phyloP scores from a whole-genome alignment of 53 echinoderm and acorn worm species.

The Echinarachnius parma region DNA sequence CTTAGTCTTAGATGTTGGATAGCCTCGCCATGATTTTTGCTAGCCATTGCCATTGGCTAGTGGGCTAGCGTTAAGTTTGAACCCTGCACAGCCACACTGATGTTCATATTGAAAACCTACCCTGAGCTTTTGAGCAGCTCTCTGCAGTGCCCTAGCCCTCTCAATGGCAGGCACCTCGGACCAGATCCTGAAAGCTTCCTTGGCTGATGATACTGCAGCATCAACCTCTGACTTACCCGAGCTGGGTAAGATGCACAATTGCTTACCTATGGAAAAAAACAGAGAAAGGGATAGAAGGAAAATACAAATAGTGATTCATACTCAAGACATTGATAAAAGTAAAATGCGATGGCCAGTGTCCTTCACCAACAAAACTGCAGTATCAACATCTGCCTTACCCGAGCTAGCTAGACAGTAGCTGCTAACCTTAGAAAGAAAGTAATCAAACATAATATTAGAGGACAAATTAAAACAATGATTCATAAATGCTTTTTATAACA shows the following conservation, averaged over 20 bases:
- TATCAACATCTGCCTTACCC: conserved; percentile 68
- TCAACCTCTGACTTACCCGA: conserved; percentile 76
- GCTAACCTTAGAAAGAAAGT: too few species aligned
- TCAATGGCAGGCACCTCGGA: conserved; percentile 74
- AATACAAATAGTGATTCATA: not conserved
- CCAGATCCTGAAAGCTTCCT: conserved; percentile 78
- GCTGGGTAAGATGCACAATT: conserved; percentile 31
- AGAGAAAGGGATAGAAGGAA: not conserved
- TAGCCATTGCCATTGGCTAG: not conserved
- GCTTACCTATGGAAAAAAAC: not conserved
- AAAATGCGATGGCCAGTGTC: conserved; percentile 62
- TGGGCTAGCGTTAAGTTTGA: not conserved
- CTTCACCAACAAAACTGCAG: conserved; percentile 64
- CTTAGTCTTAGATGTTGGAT: too few species aligned
- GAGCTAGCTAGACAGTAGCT: too few species aligned
- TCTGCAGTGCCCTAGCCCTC: conserved; percentile 64
- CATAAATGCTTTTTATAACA: too few species aligned
- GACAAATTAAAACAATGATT: too few species aligned
- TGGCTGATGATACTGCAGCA: conserved; percentile 66
- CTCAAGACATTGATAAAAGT: too few species aligned
- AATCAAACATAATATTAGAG: too few species aligned
- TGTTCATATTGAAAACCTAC: conserved; percentile 41
- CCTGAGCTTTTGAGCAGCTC: conserved; percentile 55
- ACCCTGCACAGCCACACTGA: not conserved
- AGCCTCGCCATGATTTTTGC: too few species aligned